Evolutionary conservation across 2,113 vertebrate genomes (phyloP), one percentile per base, ranked within the genome.

Genomic region (Mus pahari): DNA sequence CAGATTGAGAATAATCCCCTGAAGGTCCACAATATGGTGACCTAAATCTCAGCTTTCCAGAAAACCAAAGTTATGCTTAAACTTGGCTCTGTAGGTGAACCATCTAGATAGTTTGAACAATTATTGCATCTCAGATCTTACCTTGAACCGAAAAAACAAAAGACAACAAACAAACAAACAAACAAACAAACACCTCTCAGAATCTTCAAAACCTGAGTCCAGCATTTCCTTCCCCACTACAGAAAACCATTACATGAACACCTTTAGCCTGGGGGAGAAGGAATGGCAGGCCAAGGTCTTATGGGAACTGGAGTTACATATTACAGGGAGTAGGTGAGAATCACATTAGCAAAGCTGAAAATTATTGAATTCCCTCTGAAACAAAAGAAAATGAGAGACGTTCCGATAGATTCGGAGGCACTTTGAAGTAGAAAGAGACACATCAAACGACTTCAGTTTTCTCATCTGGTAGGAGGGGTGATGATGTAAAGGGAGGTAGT

Each of bases 341-440:
- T 68, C 89, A 64, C 42, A 77, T 92, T 90, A 81, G 58, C 33
- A 89, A 92, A 55, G 36, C 24, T 73, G 12, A 60, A 84, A 83
- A 36, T 92, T 5, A 42, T 64, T 77, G 68, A 70, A 26, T 94
- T 92, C 1, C 70, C 16, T 86, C 64, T 73, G 78, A 96, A 90
- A 94, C 36, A 91, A 91, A 64, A 86, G 45, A 86, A 62, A 78
- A 31, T 28, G 26, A 81, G 48, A 58, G 88, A 55, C n/a, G 5
- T 93, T 79, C 42, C 28, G 66, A 42, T 82, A 73, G 48, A 92
- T 17, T 55, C 42, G 82, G 77, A 91, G 71, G 66, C 90, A 91
- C 58, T 91, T 53, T 82, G 60, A 92, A 62, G 60, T 86, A 36
- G 75, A 50, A 86, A 95, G 62, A 89, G 82, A 50, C 81, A 39